These are phyloP conservation scores for Gari tellinella DNA, from an alignment of 2,888 invertebrate genomes.

Conservation along the genomic window DNA sequence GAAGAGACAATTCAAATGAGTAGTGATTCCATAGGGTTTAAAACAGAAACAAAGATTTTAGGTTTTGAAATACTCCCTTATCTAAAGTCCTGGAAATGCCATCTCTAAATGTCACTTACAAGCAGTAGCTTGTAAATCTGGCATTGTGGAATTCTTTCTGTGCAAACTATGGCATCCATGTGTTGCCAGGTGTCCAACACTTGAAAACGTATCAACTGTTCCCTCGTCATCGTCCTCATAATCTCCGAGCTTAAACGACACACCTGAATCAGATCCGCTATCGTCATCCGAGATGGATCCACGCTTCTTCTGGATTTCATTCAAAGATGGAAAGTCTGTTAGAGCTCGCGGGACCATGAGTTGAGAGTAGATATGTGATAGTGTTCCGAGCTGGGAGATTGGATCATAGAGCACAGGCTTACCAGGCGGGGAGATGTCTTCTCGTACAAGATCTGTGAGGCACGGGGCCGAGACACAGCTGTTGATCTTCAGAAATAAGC, in stretches of 20 bases:
- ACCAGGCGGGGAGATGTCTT: conserved; percentile 46
- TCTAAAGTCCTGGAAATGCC: too few species aligned
- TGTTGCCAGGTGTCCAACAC: too few species aligned
- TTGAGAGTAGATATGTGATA: conserved; percentile 39
- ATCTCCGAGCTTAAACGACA: conserved; percentile 46
- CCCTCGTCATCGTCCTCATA: too few species aligned
- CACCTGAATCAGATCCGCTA: conserved; percentile 42
- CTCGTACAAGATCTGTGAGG: conserved; percentile 63
- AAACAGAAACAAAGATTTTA: too few species aligned
- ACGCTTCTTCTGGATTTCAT: conserved; percentile 3
- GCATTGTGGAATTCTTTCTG: too few species aligned
- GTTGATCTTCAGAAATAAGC: conserved; percentile 10
- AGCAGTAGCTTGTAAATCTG: too few species aligned
- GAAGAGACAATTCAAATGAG: too few species aligned
- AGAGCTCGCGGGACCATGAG: conserved; percentile 36
- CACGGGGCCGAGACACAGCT: conserved; percentile 68
- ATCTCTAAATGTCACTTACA: too few species aligned
- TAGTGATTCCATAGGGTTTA: too few species aligned
- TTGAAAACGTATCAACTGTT: too few species aligned
- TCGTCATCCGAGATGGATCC: not conserved
- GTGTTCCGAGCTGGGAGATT: conserved; percentile 25
- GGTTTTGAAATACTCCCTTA: too few species aligned
- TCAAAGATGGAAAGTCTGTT: conserved; percentile 17
- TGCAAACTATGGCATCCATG: too few species aligned
- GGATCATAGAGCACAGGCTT: conserved; percentile 27